Evolutionary conservation across 2,113 vertebrate genomes (phyloP).

Genomic region (Chloroceryle aenea): DNA sequence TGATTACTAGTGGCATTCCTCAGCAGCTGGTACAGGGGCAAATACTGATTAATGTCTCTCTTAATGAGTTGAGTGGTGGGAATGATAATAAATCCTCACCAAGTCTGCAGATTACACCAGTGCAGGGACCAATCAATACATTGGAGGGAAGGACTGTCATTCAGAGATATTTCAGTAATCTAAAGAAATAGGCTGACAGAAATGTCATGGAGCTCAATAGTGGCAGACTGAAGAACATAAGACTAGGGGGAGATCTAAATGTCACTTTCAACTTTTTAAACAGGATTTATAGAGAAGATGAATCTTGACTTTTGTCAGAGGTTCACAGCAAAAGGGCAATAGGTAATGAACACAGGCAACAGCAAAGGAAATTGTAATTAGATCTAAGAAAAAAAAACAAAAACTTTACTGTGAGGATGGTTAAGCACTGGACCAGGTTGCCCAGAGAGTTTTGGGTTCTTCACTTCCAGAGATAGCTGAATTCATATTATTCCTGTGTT

Average conservation of each 20-base stretch:
- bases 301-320: conserved; percentile 17
- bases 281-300: conserved; percentile 20
- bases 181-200: conserved; percentile 8
- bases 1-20: not conserved
- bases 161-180: not conserved
- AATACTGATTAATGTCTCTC: conserved; percentile 25
- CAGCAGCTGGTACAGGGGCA: not conserved
- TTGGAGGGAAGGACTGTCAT: not conserved
- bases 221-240: conserved; percentile 40
- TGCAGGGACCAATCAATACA: not conserved
- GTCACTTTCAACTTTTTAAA: conserved; percentile 44
- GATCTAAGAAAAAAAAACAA: not conserved
- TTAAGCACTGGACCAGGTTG: not conserved
- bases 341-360: not conserved
- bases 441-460: not conserved
- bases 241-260: conserved; percentile 22
- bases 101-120: not conserved
- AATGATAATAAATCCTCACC: conserved; percentile 25
- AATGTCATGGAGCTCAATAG: not conserved
- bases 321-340: conserved; percentile 38
- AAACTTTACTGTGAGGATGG: not conserved
- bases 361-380: not conserved
- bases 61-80: not conserved
- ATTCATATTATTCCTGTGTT: not conserved
- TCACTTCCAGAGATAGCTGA: not conserved